These are phyloP conservation scores for Gastrophysa polygoni DNA, from an alignment of 2,888 invertebrate genomes.

Conservation along the genomic window DNA sequence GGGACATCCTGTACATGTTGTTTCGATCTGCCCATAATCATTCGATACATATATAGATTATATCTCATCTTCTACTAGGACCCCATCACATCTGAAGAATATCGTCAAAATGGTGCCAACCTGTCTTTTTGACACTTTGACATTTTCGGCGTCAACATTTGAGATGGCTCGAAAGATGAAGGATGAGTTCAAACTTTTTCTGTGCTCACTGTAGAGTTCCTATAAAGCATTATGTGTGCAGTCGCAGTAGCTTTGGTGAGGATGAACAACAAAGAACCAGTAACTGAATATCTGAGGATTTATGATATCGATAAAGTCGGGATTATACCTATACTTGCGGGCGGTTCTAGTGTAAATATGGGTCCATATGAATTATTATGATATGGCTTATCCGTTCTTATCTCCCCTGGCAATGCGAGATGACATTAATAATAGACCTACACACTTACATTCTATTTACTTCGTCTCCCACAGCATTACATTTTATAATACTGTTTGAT, in stretches of 20 bases:
- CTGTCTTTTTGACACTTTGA: no score
- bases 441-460: background rate
- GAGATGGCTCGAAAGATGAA: no score
- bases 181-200: no score
- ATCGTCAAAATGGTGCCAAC: no score
- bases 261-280: conserved; percentile 12
- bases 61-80: no score
- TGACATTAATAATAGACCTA: conserved; percentile 4
- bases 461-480: background rate
- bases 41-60: no score
- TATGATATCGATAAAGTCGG: conserved; percentile 25
- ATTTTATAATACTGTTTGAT: no score
- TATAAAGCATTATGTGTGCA: background rate
- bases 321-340: conserved; percentile 15
- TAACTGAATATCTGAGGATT: conserved; percentile 15
- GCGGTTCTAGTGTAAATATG: conserved; percentile 25
- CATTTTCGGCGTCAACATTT: no score
- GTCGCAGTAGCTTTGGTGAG: conserved; percentile 7
- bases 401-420: conserved; percentile 5
- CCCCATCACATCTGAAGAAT: no score
- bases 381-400: conserved; percentile 16
- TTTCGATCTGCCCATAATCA: no score
- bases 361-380: conserved; percentile 17
- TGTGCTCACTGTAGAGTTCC: no score
- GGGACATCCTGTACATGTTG: no score